Base-by-base conservation (phyloP, 2,797 vertebrate species). In the Ispidina picta region DNA sequence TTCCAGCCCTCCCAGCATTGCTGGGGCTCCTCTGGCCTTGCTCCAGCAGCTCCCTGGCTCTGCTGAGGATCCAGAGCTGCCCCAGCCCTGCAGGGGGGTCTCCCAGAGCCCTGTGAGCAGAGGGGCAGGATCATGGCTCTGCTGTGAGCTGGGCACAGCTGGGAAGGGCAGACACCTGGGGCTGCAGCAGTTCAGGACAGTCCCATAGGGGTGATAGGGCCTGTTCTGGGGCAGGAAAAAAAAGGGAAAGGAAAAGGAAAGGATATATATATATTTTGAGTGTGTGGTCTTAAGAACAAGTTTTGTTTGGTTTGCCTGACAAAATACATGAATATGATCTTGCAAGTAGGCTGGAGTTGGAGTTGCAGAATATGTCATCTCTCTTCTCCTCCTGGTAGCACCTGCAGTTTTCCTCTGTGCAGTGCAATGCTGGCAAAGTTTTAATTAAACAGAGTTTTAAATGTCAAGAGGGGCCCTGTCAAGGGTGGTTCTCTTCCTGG, bases 401-500 rank as follows among this genome's bases (percentile, higher is more conserved):
- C 13, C 35, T 59, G 43, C 59, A 46, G 66, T n/a, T 59, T 2
- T 52, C 43, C 31, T 43, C 33, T 18, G 9, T 8, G 56, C 49
- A 41, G 44, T 37, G 13, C n/a, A 12, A 5, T 1, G 0, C 1
- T 23, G 43, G 37, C 19, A 9, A 11, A 51, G 29, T 16, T 88
- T 31, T 63, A 33, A 29, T 44, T 49, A 12, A 26, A 23, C 9
- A 46, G 21, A 18, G 9, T 8, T 65, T 52, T 72, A 35, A 66
- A 13, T 15, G 31, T 15, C 16, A 9, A 1, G 52, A 25, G 35
- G 12, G 28, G 10, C 35, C 29, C 44, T 17, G 51, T 25, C 11
- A 33, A 21, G 0, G 0, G 3, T 10, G 59, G 8, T 6, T 28
- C n/a, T 25, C 5, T 18, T 13, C 68, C 17, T 2, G 4, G 23